Percentiles rank a stretch among this genome's conserved stretches.
These are phyloP conservation scores for Drosophila rubida DNA, from an alignment of 2,888 invertebrate species.

Conservation along the genomic window DNA sequence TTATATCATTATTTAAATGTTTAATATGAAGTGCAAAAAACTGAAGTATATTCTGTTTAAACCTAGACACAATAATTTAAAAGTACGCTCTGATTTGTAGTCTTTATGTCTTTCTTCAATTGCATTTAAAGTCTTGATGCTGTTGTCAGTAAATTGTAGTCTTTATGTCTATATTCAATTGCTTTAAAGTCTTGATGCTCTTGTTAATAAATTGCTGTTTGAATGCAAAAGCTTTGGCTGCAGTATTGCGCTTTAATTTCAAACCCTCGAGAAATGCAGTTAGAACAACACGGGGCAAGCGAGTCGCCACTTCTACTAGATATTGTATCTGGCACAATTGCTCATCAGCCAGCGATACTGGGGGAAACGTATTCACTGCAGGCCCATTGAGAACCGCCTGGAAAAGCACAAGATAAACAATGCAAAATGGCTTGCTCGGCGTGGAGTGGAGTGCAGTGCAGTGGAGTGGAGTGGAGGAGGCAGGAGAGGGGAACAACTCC, in stretches of 20 bases:
- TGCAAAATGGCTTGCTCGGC: slow-evolving; percentile 34
- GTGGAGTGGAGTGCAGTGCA: slow-evolving; percentile 9
- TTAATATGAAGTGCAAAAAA: too few relatives aligned
- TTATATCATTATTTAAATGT: too few relatives aligned
- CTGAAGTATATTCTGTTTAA: too few relatives aligned
- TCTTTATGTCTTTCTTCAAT: too few relatives aligned
- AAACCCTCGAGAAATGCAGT: not conserved
- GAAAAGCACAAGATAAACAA: slow-evolving; percentile 55
- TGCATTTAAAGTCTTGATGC: too few relatives aligned
- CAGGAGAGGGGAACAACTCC: slow-evolving; percentile 7
- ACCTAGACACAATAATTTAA: too few relatives aligned
- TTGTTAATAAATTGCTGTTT: too few relatives aligned
- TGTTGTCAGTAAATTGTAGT: too few relatives aligned
- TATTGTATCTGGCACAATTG: slow-evolving; percentile 52
- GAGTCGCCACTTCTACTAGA: slow-evolving; percentile 6
- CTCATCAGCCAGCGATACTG: slow-evolving; percentile 34
- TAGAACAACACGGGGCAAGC: not conserved
- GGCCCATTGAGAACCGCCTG: slow-evolving; percentile 33
- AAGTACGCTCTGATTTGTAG: too few relatives aligned
- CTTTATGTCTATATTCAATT: too few relatives aligned
- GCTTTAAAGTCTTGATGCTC: too few relatives aligned
- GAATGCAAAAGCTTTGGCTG: not conserved
- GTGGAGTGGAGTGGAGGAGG: not conserved
- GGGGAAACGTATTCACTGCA: slow-evolving; percentile 10
- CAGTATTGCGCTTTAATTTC: too few relatives aligned